These are phyloP conservation scores for Brachionus plicatilis DNA, from an alignment of 1,140 invertebrate genomes.

Conservation along the genomic window DNA sequence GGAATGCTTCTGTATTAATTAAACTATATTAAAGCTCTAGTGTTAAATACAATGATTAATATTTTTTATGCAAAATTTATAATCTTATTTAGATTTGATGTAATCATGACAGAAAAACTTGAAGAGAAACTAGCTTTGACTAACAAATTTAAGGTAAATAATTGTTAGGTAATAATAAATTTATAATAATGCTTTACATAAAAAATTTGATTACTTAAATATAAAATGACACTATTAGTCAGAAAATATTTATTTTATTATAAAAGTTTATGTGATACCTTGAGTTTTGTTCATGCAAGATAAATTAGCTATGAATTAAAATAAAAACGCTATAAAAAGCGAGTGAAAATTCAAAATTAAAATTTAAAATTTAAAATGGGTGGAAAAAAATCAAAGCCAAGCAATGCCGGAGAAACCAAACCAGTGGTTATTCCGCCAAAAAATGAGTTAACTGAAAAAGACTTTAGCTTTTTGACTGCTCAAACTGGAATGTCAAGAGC, in stretches of 20 bases:
- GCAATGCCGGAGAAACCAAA: not conserved
- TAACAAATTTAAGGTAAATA: not conserved
- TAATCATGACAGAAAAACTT: not conserved
- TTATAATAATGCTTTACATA: not conserved
- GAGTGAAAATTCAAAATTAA: not conserved
- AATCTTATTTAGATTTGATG: not conserved
- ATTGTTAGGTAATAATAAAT: not conserved
- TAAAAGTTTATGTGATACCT: not conserved
- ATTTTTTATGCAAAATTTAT: not conserved
- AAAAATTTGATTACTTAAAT: not conserved
- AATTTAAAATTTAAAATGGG: not conserved
- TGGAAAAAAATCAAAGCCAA: not conserved
- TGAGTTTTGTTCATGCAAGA: not conserved
- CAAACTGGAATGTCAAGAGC: not conserved
- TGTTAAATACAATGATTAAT: not conserved
- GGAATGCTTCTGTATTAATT: too few relatives aligned
- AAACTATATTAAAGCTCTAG: too few relatives aligned
- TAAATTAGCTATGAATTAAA: not conserved
- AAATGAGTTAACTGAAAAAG: not conserved
- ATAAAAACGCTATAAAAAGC: not conserved
- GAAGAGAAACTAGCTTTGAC: not conserved
- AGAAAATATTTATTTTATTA: not conserved
- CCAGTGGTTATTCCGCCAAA: not conserved
- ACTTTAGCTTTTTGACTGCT: not conserved
- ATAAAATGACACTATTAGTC: not conserved